phyloP scores from a whole-genome alignment of 2,888 invertebrate genomes.

The Caenorhabditis sp. region DNA sequence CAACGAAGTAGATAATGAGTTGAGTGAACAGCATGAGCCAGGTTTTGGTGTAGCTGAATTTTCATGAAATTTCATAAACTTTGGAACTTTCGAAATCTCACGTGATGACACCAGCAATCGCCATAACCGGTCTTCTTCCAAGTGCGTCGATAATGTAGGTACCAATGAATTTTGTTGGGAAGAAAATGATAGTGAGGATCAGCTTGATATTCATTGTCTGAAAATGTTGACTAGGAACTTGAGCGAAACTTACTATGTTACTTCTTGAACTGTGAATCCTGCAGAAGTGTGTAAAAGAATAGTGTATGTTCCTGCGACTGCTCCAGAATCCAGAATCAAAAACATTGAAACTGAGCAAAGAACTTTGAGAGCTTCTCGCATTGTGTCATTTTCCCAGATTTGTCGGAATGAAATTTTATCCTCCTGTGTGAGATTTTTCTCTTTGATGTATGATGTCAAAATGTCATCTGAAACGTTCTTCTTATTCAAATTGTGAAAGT shows the following conservation, averaged over 20 bases:
- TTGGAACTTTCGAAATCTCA: conserved; percentile 21
- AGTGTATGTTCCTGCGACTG: conserved; percentile 20
- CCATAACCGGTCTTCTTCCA: conserved; percentile 64
- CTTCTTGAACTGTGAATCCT: conserved; percentile 42
- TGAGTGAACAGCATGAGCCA: conserved; percentile 46
- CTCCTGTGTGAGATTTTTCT: conserved; percentile 49
- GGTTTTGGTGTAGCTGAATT: conserved; percentile 39
- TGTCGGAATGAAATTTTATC: conserved; percentile 48
- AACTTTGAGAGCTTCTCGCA: conserved; percentile 54
- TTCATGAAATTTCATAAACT: too few relatives aligned
- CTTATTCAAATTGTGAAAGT: not conserved
- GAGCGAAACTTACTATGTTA: not conserved
- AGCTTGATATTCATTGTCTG: conserved; percentile 60
- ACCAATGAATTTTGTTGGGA: conserved; percentile 64
- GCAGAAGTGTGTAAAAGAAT: conserved; percentile 12
- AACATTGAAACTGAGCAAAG: conserved; percentile 24
- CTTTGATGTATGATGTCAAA: conserved; percentile 35
- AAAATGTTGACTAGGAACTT: not conserved
- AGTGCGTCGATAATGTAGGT: conserved; percentile 63
- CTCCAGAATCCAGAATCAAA: conserved; percentile 20
- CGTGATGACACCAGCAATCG: conserved; percentile 53
- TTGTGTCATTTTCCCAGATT: conserved; percentile 55
- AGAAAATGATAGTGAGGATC: conserved; percentile 45
- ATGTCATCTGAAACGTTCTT: conserved; percentile 31
- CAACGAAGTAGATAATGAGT: conserved; percentile 17